Evolutionary conservation across 2,113 vertebrate species (phyloP).

Genomic region (Xiphophorus maculatus): DNA sequence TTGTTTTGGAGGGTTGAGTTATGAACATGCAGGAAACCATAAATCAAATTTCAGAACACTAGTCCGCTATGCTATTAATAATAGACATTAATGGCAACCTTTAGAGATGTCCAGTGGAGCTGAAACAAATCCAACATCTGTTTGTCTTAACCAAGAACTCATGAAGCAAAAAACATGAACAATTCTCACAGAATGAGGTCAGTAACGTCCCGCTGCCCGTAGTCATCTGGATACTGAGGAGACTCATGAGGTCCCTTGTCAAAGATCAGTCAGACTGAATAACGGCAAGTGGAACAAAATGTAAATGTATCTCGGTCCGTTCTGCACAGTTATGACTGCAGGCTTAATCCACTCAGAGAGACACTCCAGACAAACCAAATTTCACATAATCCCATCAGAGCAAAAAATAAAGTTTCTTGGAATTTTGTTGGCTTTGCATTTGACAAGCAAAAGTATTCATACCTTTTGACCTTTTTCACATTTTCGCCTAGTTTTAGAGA

Average conservation of each 20-base stretch:
- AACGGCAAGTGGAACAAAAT: not conserved
- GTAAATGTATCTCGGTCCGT: not conserved
- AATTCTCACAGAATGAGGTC: not conserved
- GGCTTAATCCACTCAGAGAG: not conserved
- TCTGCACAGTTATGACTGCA: not conserved
- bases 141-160: not conserved
- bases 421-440: not conserved
- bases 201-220: not conserved
- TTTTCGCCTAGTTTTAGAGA: too few species aligned
- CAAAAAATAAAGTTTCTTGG: not conserved
- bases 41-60: not conserved
- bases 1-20: not conserved
- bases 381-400: not conserved
- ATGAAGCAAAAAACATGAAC: not conserved
- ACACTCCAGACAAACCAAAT: not conserved
- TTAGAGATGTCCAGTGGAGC: too few species aligned
- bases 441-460: too few species aligned
- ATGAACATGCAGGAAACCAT: not conserved
- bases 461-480: too few species aligned
- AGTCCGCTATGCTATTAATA: too few species aligned
- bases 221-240: not conserved
- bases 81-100: too few species aligned
- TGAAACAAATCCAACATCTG: not conserved
- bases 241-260: not conserved
- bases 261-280: not conserved